Percentiles rank a stretch among this genome's conserved stretches.
phyloP scores from a whole-genome alignment of 2,888 invertebrate genomes.

The Chamaedrilus cognettii region DNA sequence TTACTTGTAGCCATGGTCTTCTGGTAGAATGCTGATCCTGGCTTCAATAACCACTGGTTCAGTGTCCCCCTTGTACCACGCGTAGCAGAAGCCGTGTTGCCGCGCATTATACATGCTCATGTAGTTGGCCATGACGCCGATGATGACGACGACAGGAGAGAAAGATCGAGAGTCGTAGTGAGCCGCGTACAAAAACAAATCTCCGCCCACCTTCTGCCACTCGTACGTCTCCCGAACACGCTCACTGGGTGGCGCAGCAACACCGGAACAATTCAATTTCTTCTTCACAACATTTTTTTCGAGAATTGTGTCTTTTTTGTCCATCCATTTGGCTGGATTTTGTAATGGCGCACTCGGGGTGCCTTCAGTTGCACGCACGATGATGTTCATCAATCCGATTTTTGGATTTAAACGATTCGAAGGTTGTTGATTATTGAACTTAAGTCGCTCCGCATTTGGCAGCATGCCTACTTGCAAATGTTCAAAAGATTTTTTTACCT shows the following conservation, averaged over 20 bases:
- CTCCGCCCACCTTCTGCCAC: constrained; percentile 10
- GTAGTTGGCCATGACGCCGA: constrained; percentile 11
- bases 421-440: too few relatives aligned
- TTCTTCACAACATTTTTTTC: too few relatives aligned
- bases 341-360: too few relatives aligned
- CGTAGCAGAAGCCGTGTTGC: constrained; percentile 14
- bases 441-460: too few relatives aligned
- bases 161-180: constrained; percentile 8
- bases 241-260: neutral
- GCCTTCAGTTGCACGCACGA: too few relatives aligned
- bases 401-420: too few relatives aligned
- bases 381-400: too few relatives aligned
- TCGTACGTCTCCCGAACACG: neutral
- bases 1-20: constrained; percentile 20
- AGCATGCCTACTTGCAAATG: too few relatives aligned
- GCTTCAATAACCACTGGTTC: neutral
- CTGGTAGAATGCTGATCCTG: neutral
- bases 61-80: constrained; percentile 13
- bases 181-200: constrained; percentile 20
- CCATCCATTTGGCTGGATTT: too few relatives aligned
- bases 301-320: too few relatives aligned
- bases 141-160: neutral
- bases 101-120: neutral
- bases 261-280: neutral
- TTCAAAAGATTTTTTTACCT: too few relatives aligned